phyloP scores from a whole-genome alignment of 2,888 invertebrate species.

The Omphaloscelis lunosa region DNA sequence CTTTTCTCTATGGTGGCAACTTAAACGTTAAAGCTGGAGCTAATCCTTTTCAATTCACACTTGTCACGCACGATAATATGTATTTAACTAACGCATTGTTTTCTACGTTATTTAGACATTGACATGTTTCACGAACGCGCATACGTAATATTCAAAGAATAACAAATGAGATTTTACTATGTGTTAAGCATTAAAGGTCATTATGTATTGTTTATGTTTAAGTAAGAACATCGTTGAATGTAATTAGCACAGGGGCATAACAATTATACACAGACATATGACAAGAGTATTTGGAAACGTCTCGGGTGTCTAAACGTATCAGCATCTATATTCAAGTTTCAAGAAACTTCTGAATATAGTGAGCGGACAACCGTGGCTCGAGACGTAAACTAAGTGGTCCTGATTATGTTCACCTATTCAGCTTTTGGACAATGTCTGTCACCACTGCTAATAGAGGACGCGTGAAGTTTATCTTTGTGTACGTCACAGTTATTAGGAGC shows the following conservation, averaged over 20 bases:
- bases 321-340: constrained; percentile 43
- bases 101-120: constrained; percentile 16
- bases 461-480: background rate
- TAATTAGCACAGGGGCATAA: constrained; percentile 42
- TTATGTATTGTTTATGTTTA: constrained; percentile 46
- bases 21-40: constrained; percentile 11
- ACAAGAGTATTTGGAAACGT: constrained; percentile 40
- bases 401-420: constrained; percentile 47
- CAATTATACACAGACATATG: constrained; percentile 21
- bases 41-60: constrained; percentile 40
- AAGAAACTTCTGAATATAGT: constrained; percentile 48
- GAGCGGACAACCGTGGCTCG: constrained; percentile 40
- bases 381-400: constrained; percentile 33
- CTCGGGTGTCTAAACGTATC: constrained; percentile 40
- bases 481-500: background rate
- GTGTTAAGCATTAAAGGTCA: constrained; percentile 45
- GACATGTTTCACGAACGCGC: constrained; percentile 23
- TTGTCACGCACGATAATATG: constrained; percentile 17
- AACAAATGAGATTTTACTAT: constrained; percentile 64
- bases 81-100: constrained; percentile 33
- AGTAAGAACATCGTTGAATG: constrained; percentile 28
- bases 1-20: too few relatives aligned
- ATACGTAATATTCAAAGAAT: constrained; percentile 30
- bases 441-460: background rate
- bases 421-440: constrained; percentile 33